Evolutionary conservation across 1,140 invertebrate genomes (phyloP), one percentile per base, ranked within the genome.

Genomic region (Tetramorium parvispinum): DNA sequence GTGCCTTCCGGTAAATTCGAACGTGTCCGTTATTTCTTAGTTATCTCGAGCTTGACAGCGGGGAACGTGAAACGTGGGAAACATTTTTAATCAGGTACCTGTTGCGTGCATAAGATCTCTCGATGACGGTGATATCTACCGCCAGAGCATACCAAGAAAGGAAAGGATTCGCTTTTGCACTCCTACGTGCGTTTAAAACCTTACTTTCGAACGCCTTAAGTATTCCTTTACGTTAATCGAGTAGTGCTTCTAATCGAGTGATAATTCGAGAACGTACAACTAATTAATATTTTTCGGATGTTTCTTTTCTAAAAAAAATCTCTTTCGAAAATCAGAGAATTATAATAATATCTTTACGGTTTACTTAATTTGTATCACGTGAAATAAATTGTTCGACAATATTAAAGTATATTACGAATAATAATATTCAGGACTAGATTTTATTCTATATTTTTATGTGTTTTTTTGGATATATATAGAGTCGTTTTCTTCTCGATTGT

Each of bases 61-160:
- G 27, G 55, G 40, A 68, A 11, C n/a, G 32, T 66, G n/a, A 75
- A 76, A 46, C 16, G 49, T 40, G n/a, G 40, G 53, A 43, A 49
- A 71, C 55, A 87, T 77, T 87, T 76, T 83, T 61, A 61, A 71
- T 40, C 70, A 18, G 37, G 16, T 85, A 87, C 78, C 78, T 88
- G 85, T 85, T 88, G 86, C 78, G 18, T 57, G 32, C 24, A 18
- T n/a, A 40, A 55, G 21, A 76, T 76, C 7, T 57, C 32, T 24
- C 37, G 53, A 76, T 76, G 73, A 76, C 51, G 53, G 51, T 10
- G 43, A 49, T 49, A 53, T 57, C 73, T 40, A 57, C 53, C 73
- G 59, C 37, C 53, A 1, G 66, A 68, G 68, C 53, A 40, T 37
- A 57, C 32, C 73, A 40, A 57, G 53, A 76, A 76, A 76, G 73